Conservation (phyloP, 2,888 invertebrate species). For the Zygaena filipendulae region DNA sequence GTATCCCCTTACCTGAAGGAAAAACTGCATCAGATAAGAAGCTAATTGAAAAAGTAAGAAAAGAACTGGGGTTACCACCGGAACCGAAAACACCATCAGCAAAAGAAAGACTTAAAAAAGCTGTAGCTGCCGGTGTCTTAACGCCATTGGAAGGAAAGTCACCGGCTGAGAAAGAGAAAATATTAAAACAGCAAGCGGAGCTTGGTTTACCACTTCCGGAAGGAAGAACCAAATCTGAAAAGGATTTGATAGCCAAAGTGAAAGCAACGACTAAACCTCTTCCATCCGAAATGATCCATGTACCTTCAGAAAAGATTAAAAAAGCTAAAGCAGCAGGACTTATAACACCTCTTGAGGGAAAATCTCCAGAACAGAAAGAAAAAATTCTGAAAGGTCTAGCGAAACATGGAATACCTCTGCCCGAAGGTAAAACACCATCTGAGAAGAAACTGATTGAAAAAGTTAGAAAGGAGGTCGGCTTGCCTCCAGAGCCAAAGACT, state of each 20-base stretch:
- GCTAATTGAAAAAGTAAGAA: constrained; percentile 12
- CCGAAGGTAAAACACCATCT: constrained; percentile 18
- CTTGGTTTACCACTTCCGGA: constrained; percentile 14
- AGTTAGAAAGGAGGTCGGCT: constrained; percentile 16
- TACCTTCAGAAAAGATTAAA: constrained; percentile 10
- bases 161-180: constrained; percentile 10
- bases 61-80: constrained; percentile 14
- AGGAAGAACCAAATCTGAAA: constrained; percentile 17
- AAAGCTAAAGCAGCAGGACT: constrained; percentile 21
- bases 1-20: constrained; percentile 15
- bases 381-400: constrained; percentile 19
- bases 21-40: constrained; percentile 14
- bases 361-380: constrained; percentile 20
- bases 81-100: constrained; percentile 13
- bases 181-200: constrained; percentile 12
- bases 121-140: constrained; percentile 10
- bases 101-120: constrained; percentile 3
- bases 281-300: background rate
- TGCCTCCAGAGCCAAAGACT: constrained; percentile 21
- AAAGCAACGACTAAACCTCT: constrained; percentile 4
- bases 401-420: constrained; percentile 17
- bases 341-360: constrained; percentile 21
- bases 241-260: constrained; percentile 15
- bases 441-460: constrained; percentile 18
- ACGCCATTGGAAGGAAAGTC: constrained; percentile 5